phyloP scores from a whole-genome alignment of 2,113 vertebrate species.

The Eclectus roratus region DNA sequence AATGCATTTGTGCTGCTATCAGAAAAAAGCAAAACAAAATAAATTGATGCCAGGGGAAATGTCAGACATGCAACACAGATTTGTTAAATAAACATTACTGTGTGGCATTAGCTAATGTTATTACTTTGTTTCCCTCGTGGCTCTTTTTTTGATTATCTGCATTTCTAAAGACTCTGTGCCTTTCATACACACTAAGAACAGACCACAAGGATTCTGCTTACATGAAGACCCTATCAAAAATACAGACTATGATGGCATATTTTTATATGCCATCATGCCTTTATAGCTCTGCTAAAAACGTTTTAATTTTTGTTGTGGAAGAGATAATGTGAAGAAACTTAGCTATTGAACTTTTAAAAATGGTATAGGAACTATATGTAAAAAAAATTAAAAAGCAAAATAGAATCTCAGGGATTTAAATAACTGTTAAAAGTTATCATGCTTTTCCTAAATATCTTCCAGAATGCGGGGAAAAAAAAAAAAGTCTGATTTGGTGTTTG shows the following conservation, averaged over 20 bases:
- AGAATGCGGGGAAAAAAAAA: not conserved
- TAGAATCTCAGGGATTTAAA: not conserved
- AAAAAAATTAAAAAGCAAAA: not conserved
- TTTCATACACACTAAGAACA: not conserved
- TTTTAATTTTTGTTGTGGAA: not conserved
- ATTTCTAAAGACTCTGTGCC: conserved; percentile 42
- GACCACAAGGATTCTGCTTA: not conserved
- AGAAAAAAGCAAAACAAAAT: conserved; percentile 67
- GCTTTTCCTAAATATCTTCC: not conserved
- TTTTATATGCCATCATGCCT: not conserved
- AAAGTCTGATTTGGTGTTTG: not conserved
- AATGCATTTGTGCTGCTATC: conserved; percentile 49
- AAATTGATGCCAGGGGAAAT: conserved; percentile 69
- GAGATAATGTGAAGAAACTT: not conserved
- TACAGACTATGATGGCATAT: not conserved
- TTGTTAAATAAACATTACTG: conserved; percentile 70
- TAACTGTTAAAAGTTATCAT: not conserved
- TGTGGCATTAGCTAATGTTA: conserved; percentile 65
- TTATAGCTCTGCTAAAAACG: not conserved
- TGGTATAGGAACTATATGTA: not conserved
- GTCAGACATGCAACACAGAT: conserved; percentile 57
- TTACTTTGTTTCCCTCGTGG: conserved; percentile 55
- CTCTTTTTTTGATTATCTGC: conserved; percentile 65
- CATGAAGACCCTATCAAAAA: not conserved
- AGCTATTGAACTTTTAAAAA: not conserved